A percentile compares a stretch with the other conserved stretches of the same genome.
These are phyloP conservation scores for Synergus itoensis DNA, from an alignment of 2,888 invertebrate species.

Conservation along the genomic window DNA sequence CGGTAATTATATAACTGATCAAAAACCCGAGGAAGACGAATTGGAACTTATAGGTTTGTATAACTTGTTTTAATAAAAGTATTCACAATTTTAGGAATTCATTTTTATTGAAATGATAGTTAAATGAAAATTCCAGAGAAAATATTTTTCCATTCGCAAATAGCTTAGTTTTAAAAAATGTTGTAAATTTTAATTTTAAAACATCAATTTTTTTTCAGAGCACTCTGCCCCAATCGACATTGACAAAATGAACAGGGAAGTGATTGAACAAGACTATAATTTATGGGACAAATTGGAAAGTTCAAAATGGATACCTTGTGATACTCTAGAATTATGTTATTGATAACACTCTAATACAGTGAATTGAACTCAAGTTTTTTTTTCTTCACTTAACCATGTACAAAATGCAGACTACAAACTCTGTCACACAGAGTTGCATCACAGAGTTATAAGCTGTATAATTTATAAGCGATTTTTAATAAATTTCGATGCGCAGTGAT, in stretches of 20 bases:
- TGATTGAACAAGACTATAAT: slow-evolving; percentile 86
- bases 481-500: slow-evolving; percentile 38
- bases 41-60: slow-evolving; percentile 85
- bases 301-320: slow-evolving; percentile 91
- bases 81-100: neutral
- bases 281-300: slow-evolving; percentile 91
- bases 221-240: slow-evolving; percentile 87
- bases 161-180: slow-evolving; percentile 11
- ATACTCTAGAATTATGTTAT: slow-evolving; percentile 84
- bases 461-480: neutral
- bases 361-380: neutral
- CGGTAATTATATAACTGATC: slow-evolving; percentile 78
- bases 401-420: neutral
- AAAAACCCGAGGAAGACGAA: slow-evolving; percentile 81
- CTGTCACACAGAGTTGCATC: neutral
- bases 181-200: neutral
- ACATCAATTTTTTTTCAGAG: slow-evolving; percentile 79
- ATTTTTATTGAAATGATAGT: no score
- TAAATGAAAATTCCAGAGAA: neutral
- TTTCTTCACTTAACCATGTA: neutral
- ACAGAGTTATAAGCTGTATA: neutral
- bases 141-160: neutral
- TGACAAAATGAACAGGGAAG: slow-evolving; percentile 88
- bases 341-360: slow-evolving; percentile 51
- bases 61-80: slow-evolving; percentile 27